Conservation (phyloP, 1,140 invertebrate genomes). For the Drosophila yakuba region DNA sequence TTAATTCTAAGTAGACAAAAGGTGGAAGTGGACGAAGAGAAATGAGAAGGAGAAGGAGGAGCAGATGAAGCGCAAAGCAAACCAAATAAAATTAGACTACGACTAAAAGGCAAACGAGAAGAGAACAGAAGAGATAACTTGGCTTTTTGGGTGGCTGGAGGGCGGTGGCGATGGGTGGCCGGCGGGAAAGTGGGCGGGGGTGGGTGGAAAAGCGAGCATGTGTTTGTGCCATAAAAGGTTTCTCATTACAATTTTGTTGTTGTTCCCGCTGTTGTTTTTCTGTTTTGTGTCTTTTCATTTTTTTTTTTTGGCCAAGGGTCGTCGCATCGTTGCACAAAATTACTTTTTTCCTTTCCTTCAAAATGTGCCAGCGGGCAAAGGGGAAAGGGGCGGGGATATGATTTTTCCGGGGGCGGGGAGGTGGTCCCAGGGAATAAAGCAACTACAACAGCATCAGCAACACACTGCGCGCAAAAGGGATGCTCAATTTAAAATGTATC, state of each 20-base stretch:
- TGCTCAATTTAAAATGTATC: not conserved
- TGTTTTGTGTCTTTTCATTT: slow-evolving; percentile 27
- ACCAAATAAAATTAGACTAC: slow-evolving; percentile 59
- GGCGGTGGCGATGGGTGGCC: not conserved
- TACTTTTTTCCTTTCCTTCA: slow-evolving; percentile 57
- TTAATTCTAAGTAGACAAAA: slow-evolving; percentile 77
- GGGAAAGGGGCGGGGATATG: not conserved
- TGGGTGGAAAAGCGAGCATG: slow-evolving; percentile 68
- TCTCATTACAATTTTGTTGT: slow-evolving; percentile 70
- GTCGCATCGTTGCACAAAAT: slow-evolving; percentile 78
- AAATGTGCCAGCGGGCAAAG: slow-evolving; percentile 20
- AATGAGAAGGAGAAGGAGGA: slow-evolving; percentile 4
- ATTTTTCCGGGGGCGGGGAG: not conserved
- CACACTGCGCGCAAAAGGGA: not conserved
- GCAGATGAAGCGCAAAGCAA: slow-evolving; percentile 41
- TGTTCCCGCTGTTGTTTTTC: slow-evolving; percentile 52
- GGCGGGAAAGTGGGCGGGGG: not conserved
- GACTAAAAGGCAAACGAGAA: slow-evolving; percentile 51
- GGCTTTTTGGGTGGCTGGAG: slow-evolving; percentile 2
- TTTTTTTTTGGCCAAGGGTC: slow-evolving; percentile 73
- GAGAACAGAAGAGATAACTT: slow-evolving; percentile 37
- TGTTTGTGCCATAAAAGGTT: slow-evolving; percentile 79
- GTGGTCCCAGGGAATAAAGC: slow-evolving; percentile 15
- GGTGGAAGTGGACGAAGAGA: slow-evolving; percentile 2
- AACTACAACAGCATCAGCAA: slow-evolving; percentile 9